phyloP scores from a whole-genome alignment of 2,113 vertebrate species.

The Poeciliopsis prolifica region DNA sequence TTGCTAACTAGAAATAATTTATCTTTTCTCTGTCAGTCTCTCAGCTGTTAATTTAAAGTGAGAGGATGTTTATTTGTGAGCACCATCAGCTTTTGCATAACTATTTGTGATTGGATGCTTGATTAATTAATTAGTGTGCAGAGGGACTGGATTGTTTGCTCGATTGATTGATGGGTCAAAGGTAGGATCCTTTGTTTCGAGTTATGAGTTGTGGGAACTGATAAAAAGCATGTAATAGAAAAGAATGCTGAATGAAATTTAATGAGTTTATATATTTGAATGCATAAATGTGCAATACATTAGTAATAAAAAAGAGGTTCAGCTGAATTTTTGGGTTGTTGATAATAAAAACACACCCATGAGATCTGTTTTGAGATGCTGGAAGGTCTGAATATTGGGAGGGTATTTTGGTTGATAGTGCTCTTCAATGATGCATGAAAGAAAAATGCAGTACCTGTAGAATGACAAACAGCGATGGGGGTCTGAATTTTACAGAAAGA shows the following conservation, averaged over 20 bases:
- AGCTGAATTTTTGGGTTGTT: not conserved
- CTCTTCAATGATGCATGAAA: not conserved
- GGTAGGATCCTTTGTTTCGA: conserved; percentile 17
- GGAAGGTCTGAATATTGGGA: not conserved
- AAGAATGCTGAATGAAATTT: not conserved
- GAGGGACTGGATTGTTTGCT: conserved; percentile 45
- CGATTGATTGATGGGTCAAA: conserved; percentile 52
- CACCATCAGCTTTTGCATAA: conserved; percentile 44
- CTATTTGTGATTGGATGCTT: conserved; percentile 45
- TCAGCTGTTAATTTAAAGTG: conserved; percentile 47
- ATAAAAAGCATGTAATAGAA: not conserved
- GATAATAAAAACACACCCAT: not conserved
- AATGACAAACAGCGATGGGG: not conserved
- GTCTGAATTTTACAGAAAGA: not conserved
- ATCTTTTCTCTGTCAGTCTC: conserved; percentile 56
- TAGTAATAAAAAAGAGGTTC: not conserved
- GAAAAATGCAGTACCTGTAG: not conserved
- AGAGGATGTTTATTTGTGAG: conserved; percentile 49
- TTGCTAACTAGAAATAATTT: conserved; percentile 59
- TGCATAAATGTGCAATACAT: not conserved
- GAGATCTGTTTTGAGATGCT: not conserved
- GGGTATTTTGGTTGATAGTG: too few species aligned
- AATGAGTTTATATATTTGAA: not conserved
- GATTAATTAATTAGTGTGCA: conserved; percentile 62
- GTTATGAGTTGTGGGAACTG: conserved; percentile 6